phyloP scores from a whole-genome alignment of 2,113 vertebrate genomes.

The Corythoichthys haematopterus region DNA sequence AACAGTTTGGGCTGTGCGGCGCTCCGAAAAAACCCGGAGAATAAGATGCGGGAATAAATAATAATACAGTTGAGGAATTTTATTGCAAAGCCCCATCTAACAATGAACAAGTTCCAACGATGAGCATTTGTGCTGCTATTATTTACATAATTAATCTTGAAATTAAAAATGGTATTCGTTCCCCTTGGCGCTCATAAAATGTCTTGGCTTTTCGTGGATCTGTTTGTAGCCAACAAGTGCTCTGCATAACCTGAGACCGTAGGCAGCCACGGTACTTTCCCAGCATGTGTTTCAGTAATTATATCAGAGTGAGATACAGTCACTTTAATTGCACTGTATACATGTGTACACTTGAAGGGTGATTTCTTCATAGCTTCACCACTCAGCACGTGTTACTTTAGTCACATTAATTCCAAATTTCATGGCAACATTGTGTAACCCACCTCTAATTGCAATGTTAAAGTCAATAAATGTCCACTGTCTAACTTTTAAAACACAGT shows the following conservation, averaged over 20 bases:
- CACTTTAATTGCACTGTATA: conserved; percentile 22
- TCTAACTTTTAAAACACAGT: not conserved
- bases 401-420: not conserved
- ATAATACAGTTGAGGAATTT: no score
- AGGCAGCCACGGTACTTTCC: conserved; percentile 67
- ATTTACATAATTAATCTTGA: not conserved
- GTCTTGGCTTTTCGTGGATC: conserved; percentile 44
- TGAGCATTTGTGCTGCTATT: no score
- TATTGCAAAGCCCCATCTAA: not conserved
- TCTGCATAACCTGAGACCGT: conserved; percentile 62
- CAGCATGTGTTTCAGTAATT: conserved; percentile 68
- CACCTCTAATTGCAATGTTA: not conserved
- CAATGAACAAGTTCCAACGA: not conserved
- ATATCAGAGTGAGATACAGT: conserved; percentile 45
- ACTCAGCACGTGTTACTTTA: not conserved
- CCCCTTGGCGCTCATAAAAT: conserved; percentile 4
- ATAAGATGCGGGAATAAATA: no score
- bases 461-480: not conserved
- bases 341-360: not conserved
- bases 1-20: no score
- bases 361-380: conserved; percentile 3
- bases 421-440: not conserved
- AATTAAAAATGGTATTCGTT: not conserved
- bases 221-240: conserved; percentile 40
- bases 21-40: no score